Conservation (phyloP, 2,888 invertebrate species). For the Mimas tiliae region DNA sequence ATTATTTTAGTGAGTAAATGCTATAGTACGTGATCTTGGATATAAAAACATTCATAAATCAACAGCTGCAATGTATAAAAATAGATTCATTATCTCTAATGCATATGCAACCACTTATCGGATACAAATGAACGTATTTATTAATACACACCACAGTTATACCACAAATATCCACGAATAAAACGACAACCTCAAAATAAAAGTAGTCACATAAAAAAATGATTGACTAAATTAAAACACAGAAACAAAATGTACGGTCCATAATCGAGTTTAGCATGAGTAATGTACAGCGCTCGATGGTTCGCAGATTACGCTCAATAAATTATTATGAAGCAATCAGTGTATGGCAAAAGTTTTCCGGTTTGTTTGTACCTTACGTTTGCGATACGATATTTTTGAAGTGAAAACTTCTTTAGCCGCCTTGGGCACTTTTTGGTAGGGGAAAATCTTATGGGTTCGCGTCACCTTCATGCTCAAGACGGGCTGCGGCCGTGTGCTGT, state of each 20-base stretch:
- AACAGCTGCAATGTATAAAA: too few species aligned
- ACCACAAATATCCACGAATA: not conserved
- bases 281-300: conserved; percentile 73
- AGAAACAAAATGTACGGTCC: conserved; percentile 52
- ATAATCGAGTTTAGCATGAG: conserved; percentile 64
- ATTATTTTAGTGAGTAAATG: too few species aligned
- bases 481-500: too few species aligned
- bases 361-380: conserved; percentile 45
- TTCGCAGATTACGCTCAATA: conserved; percentile 76
- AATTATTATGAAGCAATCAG: conserved; percentile 83
- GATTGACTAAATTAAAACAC: conserved; percentile 52
- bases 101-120: not conserved
- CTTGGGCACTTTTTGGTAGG: too few species aligned
- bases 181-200: conserved; percentile 12
- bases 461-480: too few species aligned
- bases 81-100: too few species aligned
- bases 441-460: too few species aligned
- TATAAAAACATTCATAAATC: too few species aligned
- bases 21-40: too few species aligned
- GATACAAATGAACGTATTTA: too few species aligned
- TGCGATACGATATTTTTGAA: conserved; percentile 44
- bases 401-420: too few species aligned
- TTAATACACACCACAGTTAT: not conserved
- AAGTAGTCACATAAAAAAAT: conserved; percentile 8
- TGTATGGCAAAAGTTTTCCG: conserved; percentile 74